These are phyloP conservation scores for Rhyzopertha dominica DNA, from an alignment of 1,140 invertebrate species.

Conservation along the genomic window DNA sequence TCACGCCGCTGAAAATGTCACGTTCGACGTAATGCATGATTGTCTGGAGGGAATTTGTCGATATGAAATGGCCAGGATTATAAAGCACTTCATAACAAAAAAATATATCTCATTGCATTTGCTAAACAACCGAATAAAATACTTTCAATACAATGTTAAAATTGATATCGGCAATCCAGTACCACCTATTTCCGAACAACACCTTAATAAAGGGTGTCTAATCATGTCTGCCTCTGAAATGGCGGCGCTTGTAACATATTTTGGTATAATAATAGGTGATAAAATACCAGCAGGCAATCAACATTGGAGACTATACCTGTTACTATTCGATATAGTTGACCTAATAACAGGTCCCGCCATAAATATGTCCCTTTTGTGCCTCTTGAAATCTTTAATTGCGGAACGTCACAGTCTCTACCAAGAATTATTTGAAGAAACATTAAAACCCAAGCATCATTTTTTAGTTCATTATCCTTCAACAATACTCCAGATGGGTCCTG, in stretches of 20 bases:
- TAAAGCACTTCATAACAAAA: constrained; percentile 19
- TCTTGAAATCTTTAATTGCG: constrained; percentile 3
- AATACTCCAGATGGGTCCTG: background rate
- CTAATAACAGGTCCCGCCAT: background rate
- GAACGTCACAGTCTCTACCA: background rate
- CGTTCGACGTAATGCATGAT: constrained; percentile 33
- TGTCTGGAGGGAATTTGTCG: constrained; percentile 25
- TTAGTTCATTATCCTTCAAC: constrained; percentile 1
- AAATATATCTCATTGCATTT: constrained; percentile 9
- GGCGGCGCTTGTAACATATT: constrained; percentile 2
- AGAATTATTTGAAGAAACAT: background rate
- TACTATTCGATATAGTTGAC: background rate
- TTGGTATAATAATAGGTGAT: background rate
- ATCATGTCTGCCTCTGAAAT: constrained; percentile 3
- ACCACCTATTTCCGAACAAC: background rate
- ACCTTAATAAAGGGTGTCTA: background rate
- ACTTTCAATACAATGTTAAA: constrained; percentile 1
- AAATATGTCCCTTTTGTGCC: background rate
- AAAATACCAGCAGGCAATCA: background rate
- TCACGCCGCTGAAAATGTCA: constrained; percentile 23
- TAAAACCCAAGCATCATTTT: background rate
- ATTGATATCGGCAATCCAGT: background rate
- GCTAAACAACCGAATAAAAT: constrained; percentile 12
- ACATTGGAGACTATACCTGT: background rate
- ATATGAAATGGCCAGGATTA: constrained; percentile 23